Percentiles rank a stretch among this genome's conserved stretches.
Evolutionary conservation across 2,113 vertebrate genomes (phyloP).

Genomic region (Morone chrysops): DNA sequence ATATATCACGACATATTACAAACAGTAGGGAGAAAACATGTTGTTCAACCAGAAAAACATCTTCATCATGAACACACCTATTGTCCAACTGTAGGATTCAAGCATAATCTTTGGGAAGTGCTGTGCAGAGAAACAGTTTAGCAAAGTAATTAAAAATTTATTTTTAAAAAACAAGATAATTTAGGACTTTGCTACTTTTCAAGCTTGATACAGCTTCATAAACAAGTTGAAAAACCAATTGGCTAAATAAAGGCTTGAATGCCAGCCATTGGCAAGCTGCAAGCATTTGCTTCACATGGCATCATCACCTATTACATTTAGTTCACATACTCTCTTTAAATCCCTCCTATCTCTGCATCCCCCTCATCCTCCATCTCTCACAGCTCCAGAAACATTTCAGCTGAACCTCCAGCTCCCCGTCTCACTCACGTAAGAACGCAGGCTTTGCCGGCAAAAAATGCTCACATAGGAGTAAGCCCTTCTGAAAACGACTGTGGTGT

Average conservation of each 20-base stretch:
- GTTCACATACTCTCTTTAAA: conserved; percentile 50
- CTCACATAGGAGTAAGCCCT: conserved; percentile 41
- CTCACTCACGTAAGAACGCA: conserved; percentile 5
- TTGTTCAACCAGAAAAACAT: not conserved
- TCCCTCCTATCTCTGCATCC: conserved; percentile 34
- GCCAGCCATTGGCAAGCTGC: conserved; percentile 15
- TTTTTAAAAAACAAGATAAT: not conserved
- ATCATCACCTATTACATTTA: conserved; percentile 31
- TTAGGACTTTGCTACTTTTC: not conserved
- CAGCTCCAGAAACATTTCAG: conserved; percentile 44
- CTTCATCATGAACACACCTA: conserved; percentile 4
- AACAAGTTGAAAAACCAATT: not conserved
- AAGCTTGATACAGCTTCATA: not conserved
- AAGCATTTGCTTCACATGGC: conserved; percentile 1
- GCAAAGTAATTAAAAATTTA: not conserved
- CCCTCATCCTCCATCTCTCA: conserved; percentile 42
- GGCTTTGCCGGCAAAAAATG: conserved; percentile 34
- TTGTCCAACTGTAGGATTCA: not conserved
- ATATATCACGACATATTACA: not conserved
- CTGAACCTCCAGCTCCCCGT: conserved; percentile 48
- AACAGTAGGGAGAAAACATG: not conserved
- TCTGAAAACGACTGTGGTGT: conserved; percentile 7
- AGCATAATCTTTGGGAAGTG: not conserved
- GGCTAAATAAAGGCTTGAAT: conserved; percentile 17
- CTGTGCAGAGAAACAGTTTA: not conserved